A percentile compares a stretch with the other conserved stretches of the same genome.
Evolutionary conservation across 2,113 vertebrate genomes (phyloP).

Genomic region (Melanocharis versteri): DNA sequence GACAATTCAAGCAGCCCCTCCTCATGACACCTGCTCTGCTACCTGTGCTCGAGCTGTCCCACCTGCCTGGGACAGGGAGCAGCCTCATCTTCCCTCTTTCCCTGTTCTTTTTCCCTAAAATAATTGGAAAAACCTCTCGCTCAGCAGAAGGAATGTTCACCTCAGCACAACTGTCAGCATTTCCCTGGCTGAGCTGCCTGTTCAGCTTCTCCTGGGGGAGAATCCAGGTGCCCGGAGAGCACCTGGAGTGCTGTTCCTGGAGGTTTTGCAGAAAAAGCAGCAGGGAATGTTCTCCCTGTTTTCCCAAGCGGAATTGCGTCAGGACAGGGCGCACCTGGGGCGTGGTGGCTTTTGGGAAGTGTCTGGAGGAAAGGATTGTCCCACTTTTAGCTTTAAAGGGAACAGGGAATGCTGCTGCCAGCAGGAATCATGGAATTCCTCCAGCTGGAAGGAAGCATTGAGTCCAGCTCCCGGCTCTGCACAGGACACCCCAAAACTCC

Average conservation of each 20-base stretch:
- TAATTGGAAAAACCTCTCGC: not conserved
- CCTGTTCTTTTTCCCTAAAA: not conserved
- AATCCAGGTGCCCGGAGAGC: not conserved
- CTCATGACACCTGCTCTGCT: not conserved
- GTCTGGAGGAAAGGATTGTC: not conserved
- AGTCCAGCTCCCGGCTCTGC: not conserved
- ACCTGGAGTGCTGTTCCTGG: not conserved
- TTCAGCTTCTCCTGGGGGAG: not conserved
- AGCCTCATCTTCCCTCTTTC: not conserved
- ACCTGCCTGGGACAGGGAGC: not conserved
- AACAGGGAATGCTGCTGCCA: rapidly evolving
- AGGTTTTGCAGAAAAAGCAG: not conserved
- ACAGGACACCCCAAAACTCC: not conserved
- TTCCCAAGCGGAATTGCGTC: rapidly evolving
- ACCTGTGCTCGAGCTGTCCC: rapidly evolving
- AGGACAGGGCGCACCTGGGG: not conserved
- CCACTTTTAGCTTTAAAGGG: not conserved
- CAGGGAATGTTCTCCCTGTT: not conserved
- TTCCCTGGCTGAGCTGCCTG: not conserved
- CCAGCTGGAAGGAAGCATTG: rapidly evolving
- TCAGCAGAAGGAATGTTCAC: not conserved
- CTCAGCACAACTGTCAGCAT: not conserved
- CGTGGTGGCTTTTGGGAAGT: rapidly evolving
- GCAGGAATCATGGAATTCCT: not conserved
- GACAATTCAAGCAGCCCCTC: not conserved